phyloP scores from a whole-genome alignment of 2,888 invertebrate species.

The Sinelater perroti region DNA sequence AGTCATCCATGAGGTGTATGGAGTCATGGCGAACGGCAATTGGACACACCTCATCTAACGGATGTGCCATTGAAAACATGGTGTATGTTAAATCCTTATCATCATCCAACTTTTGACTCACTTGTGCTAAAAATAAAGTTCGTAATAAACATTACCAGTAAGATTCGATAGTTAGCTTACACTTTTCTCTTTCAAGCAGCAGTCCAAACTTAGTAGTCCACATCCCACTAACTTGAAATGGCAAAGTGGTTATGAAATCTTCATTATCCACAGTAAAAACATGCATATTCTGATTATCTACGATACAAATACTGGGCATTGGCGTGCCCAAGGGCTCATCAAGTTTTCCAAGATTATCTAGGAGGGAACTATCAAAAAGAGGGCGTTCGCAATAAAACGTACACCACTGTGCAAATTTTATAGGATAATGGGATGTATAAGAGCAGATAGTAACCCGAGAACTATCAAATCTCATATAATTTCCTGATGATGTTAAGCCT shows the following conservation, averaged over 20 bases:
- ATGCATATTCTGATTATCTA: constrained; percentile 79
- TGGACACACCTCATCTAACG: constrained; percentile 90
- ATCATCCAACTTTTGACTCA: constrained; percentile 5
- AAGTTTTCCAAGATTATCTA: constrained; percentile 58
- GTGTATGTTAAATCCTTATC: constrained; percentile 70
- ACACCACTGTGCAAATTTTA: constrained; percentile 83
- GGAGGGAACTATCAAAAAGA: constrained; percentile 60
- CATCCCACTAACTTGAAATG: constrained; percentile 80
- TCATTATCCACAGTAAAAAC: constrained; percentile 83
- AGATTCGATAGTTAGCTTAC: no score
- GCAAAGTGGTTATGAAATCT: constrained; percentile 83
- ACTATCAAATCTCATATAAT: constrained; percentile 59
- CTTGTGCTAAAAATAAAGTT: constrained; percentile 19
- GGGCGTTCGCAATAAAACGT: constrained; percentile 68
- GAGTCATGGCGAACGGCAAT: constrained; percentile 75
- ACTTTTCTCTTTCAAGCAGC: constrained; percentile 76
- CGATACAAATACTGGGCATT: constrained; percentile 74
- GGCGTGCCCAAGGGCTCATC: constrained; percentile 64
- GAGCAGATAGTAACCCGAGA: constrained; percentile 66
- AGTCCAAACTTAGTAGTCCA: constrained; percentile 90
- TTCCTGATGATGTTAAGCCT: constrained; percentile 62
- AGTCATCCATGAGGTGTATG: constrained; percentile 71
- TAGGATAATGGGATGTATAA: constrained; percentile 83
- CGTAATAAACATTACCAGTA: not conserved
- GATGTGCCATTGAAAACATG: constrained; percentile 87